Evolutionary conservation across 2,113 vertebrate genomes (phyloP), one percentile per base, ranked within the genome.

Genomic region (Etheostoma spectabile): DNA sequence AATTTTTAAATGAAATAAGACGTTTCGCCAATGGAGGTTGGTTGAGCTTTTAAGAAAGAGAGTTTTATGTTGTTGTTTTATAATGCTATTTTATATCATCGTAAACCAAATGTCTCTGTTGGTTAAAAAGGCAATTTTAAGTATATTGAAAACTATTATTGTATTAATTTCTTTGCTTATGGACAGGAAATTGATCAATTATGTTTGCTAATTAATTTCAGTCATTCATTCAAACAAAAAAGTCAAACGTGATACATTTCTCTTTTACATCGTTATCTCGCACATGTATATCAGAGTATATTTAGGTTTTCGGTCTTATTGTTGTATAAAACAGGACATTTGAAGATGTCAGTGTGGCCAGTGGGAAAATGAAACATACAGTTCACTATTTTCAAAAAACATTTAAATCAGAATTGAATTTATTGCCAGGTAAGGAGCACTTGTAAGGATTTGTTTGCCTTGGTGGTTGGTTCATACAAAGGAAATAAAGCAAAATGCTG

Each of bases 1-100:
- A 0, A 19, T 16, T 56, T n/a, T 2, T 1, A 22, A 12, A 0
- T 30, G 4, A 18, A 62, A 38, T 18, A 0, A 0, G 4, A 4
- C 3, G 30, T 57, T 60, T 69, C n/a, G 13, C 3, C 0, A 1
- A 12, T 0, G 2, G 14, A 19, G 16, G 0, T 0, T 19, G 45
- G 56, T 27, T 4, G 0, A 35, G 18, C 10, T 4, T 18, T 24
- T 8, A 12, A 4, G 11, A 10, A 13, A 33, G 18, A 15, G 1
- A 6, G 19, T 51, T 60, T n/a, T n/a, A n/a, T n/a, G n/a, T n/a
- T n/a, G n/a, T n/a, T n/a, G n/a, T n/a, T n/a, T n/a, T n/a, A n/a
- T n/a, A n/a, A n/a, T 8, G 12, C 6, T 27, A 2, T 27, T 7
- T 24, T 57, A 6, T 7, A 7, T 15, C 8, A 38, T 38, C 8